phyloP scores from a whole-genome alignment of 2,113 vertebrate species.

The Zosterops hypoxanthus region DNA sequence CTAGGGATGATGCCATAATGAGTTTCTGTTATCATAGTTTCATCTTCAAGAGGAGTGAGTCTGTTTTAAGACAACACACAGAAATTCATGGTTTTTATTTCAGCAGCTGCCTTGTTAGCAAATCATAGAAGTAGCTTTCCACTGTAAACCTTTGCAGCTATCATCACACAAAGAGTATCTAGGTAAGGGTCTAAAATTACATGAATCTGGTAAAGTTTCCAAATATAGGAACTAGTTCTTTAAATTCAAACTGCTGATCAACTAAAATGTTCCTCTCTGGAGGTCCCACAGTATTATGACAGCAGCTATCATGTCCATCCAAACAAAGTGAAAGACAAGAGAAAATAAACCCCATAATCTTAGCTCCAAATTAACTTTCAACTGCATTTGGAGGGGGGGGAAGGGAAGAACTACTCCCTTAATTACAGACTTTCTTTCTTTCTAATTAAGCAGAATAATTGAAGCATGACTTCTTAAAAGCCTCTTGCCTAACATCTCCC shows the following conservation, averaged over 20 bases:
- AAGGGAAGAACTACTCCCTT: not conserved
- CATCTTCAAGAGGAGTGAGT: not conserved
- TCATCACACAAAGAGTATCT: not conserved
- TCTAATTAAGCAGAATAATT: constrained; percentile 48
- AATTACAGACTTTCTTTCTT: constrained; percentile 13
- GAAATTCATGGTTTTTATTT: not conserved
- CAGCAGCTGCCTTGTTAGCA: not conserved
- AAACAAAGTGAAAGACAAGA: not conserved
- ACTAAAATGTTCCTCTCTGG: not conserved
- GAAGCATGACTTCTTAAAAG: constrained; percentile 52
- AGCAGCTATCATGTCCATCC: not conserved
- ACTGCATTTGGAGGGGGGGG: not conserved
- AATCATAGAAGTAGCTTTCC: not conserved
- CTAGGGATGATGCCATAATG: not conserved
- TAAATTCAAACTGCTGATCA: not conserved
- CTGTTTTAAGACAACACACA: not conserved
- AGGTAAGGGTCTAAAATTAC: not conserved
- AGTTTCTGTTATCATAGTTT: not conserved
- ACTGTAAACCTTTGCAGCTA: not conserved
- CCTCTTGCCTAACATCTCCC: not conserved
- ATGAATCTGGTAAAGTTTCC: not conserved
- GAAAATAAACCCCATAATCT: not conserved
- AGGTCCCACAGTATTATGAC: not conserved
- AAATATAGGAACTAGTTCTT: not conserved
- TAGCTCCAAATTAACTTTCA: not conserved